These are phyloP conservation scores for Sphaeridia pumilis DNA, from an alignment of 2,888 invertebrate genomes.

Conservation along the genomic window DNA sequence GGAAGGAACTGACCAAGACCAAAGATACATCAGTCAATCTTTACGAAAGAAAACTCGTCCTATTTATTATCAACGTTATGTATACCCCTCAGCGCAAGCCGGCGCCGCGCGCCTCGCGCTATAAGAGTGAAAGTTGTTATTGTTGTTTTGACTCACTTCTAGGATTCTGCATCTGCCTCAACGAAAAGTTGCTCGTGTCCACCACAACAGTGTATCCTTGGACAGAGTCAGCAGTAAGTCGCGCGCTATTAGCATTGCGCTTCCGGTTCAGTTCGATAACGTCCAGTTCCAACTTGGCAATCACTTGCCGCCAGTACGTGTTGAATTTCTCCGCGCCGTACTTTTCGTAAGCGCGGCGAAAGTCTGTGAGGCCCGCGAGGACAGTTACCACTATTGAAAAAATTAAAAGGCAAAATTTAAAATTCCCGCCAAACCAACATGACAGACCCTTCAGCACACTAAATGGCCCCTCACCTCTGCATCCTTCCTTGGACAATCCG, in stretches of 20 bases:
- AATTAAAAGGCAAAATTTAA: background rate
- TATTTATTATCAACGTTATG: too few species aligned
- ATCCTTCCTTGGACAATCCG: background rate
- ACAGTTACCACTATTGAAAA: background rate
- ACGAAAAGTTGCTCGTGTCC: background rate
- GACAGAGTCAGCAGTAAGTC: background rate
- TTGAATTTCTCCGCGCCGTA: background rate
- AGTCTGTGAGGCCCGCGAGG: background rate
- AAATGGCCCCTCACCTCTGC: background rate
- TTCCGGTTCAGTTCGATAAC: background rate
- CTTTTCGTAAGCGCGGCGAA: background rate
- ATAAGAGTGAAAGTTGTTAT: too few species aligned
- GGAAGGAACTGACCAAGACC: too few species aligned
- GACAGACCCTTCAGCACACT: background rate
- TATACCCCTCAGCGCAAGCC: too few species aligned
- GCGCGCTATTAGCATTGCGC: background rate
- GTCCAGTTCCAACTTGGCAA: background rate
- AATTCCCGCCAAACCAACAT: background rate
- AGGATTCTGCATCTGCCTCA: background rate
- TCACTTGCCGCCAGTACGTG: slow-evolving; percentile 2
- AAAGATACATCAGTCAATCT: too few species aligned
- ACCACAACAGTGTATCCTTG: background rate
- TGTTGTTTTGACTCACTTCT: background rate
- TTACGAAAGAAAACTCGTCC: too few species aligned
- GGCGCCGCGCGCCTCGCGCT: too few species aligned